Conservation (phyloP, 2,113 vertebrate species). For the Mohoua ochrocephala region DNA sequence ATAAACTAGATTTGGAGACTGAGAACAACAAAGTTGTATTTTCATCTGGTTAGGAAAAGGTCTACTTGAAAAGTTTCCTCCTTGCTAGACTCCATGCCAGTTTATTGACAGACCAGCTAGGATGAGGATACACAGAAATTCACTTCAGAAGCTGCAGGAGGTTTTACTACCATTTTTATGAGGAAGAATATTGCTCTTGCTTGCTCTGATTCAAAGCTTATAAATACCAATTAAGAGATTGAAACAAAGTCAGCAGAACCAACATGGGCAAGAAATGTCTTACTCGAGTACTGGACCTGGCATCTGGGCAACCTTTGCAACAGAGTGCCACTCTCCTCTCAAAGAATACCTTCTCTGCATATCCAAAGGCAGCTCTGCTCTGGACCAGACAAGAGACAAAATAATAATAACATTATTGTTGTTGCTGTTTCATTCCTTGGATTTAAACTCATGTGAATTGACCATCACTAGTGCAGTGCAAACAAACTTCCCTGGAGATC, state of each 20-base stretch:
- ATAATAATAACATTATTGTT: background rate
- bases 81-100: background rate
- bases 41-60: background rate
- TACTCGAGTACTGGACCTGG: rapidly evolving
- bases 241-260: background rate
- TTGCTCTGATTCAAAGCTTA: background rate
- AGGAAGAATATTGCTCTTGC: background rate
- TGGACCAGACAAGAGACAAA: background rate
- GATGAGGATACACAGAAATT: background rate
- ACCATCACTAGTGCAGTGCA: background rate
- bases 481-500: background rate
- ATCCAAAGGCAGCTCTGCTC: background rate
- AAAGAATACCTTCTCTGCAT: background rate
- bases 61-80: background rate
- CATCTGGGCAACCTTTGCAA: background rate
- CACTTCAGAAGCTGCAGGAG: background rate
- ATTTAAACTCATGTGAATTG: background rate
- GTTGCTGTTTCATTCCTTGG: background rate
- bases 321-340: background rate
- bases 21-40: background rate
- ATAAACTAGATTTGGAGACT: background rate
- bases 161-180: background rate
- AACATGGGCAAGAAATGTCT: background rate
- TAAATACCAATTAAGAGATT: background rate
- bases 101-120: background rate